Base-by-base conservation (phyloP, 1,140 invertebrate species). In the Halesus radiatus region DNA sequence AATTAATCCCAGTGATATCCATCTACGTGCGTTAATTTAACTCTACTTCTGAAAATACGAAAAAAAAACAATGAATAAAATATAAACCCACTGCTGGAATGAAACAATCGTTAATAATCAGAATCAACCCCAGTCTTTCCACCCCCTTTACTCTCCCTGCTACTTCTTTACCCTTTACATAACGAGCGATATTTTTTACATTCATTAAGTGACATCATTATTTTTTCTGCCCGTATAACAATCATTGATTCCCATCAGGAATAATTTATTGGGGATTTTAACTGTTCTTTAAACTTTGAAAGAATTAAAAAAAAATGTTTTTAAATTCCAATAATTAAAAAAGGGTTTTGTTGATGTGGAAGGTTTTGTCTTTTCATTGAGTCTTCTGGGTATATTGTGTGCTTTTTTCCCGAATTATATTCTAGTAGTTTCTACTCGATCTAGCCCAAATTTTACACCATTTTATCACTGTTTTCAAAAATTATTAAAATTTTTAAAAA, bases 161-260 rank as follows among this genome's bases (percentile, higher is more conserved):
- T 60, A 22, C 53, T 62, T 76, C 74, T 58, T 76, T 54, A 77
- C 70, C 62, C 64, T 78, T 78, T 60, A 60, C 74, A 77, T 83
- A 80, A 78, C 81, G 54, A 83, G 73, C 74, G 81, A 80, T 83
- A 80, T 74, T 83, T 83, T 76, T 79, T 70, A 29, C 78, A 79
- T 82, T 82, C 76, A 82, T 79, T 79, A 80, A 76, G 79, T 82
- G 81, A 83, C 81, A 83, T 83, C 81, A 83, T 83, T 83, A 83
- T 83, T 83, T 83, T 83, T 83, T 83, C 74, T 80, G 70, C 78
- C 81, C 79, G 74, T 80, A 70, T 58, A 76, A 74, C 66, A 82
- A 76, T 79, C 78, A 79, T 81, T 79, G 75, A 56, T 79, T 79
- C 70, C 70, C 26, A 15, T 72, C 37, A 22, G 50, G 80, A 75